Percentiles rank a stretch among this genome's conserved stretches.
These are phyloP conservation scores for Microplitis manilae DNA, from an alignment of 2,888 invertebrate genomes.

Conservation along the genomic window DNA sequence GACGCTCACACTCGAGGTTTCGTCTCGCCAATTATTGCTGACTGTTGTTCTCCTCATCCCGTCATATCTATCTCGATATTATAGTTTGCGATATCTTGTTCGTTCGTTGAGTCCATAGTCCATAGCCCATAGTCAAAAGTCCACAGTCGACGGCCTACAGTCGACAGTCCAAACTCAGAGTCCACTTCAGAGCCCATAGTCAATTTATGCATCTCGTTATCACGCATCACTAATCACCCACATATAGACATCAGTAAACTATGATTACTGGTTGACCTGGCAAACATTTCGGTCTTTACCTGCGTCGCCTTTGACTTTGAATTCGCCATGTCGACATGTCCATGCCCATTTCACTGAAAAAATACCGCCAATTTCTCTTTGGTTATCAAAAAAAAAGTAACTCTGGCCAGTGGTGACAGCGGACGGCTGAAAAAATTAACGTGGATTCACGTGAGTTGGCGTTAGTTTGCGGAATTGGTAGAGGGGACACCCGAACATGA, in stretches of 20 bases:
- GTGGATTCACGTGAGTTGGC: no score
- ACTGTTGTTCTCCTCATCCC: slow-evolving; percentile 43
- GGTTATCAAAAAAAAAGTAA: not conserved
- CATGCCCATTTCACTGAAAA: not conserved
- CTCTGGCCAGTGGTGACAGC: no score
- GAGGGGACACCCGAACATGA: no score
- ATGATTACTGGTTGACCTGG: slow-evolving; percentile 34
- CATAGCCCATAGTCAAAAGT: slow-evolving; percentile 55
- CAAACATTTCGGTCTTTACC: slow-evolving; percentile 15
- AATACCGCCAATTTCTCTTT: not conserved
- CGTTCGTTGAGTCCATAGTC: not conserved
- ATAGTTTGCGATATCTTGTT: slow-evolving; percentile 57
- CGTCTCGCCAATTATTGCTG: slow-evolving; percentile 54
- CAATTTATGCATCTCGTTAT: slow-evolving; percentile 67
- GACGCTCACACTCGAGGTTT: not conserved
- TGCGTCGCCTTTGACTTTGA: not conserved
- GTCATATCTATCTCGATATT: slow-evolving; percentile 31
- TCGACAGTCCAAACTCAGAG: no score
- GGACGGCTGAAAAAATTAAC: no score
- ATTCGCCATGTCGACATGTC: no score
- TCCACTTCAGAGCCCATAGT: no score
- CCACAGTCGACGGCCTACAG: no score
- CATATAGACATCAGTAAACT: slow-evolving; percentile 37
- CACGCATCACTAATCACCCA: slow-evolving; percentile 61
- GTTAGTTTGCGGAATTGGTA: no score